Percentiles rank a stretch among this genome's conserved stretches.
phyloP scores from a whole-genome alignment of 2,888 invertebrate genomes.

The Dynastes hyllus region DNA sequence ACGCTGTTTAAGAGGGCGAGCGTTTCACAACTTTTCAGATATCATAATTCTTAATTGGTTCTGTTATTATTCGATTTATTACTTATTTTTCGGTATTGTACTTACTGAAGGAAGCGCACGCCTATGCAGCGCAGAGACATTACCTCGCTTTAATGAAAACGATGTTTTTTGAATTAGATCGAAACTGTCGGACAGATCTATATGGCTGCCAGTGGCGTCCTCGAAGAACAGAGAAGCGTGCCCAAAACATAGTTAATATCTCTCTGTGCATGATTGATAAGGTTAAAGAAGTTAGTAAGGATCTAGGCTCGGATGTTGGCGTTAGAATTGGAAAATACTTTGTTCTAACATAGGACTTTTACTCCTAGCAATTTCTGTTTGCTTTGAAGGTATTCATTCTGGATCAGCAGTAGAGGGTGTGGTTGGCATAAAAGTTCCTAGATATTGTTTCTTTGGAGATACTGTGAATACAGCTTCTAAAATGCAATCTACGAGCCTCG shows the following conservation, averaged over 20 bases:
- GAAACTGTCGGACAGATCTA: conserved; percentile 94
- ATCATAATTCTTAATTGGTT: too few species aligned
- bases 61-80: too few species aligned
- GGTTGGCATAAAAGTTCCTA: conserved; percentile 87
- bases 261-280: conserved; percentile 83
- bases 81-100: too few species aligned
- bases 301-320: conserved; percentile 75
- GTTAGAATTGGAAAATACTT: conserved; percentile 77
- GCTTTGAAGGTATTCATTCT: conserved; percentile 72
- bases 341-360: too few species aligned
- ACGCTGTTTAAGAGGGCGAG: too few species aligned
- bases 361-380: background rate
- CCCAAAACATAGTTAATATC: conserved; percentile 84
- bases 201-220: conserved; percentile 94
- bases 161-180: conserved; percentile 75
- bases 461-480: conserved; percentile 93
- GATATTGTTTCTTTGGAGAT: conserved; percentile 93
- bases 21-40: too few species aligned
- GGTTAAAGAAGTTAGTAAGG: conserved; percentile 78
- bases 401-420: conserved; percentile 93
- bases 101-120: too few species aligned
- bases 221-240: conserved; percentile 85
- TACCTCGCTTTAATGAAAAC: too few species aligned
- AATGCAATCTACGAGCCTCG: conserved; percentile 84
- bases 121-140: too few species aligned